Base-by-base conservation (phyloP, 2,113 vertebrate genomes). In the Mungos mungo region DNA sequence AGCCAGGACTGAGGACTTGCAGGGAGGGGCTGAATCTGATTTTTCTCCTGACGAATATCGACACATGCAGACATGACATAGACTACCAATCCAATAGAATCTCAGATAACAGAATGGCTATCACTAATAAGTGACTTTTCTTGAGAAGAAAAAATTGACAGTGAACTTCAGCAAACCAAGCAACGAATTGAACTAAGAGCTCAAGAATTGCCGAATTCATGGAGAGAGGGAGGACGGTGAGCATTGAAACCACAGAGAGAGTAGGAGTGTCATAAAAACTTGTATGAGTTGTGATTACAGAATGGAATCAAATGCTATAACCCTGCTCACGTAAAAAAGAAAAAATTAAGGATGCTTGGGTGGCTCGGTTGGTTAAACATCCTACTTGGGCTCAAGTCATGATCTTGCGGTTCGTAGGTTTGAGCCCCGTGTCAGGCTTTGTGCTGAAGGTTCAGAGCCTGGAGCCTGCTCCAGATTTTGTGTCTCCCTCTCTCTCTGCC, bases 231-330 rank as follows among this genome's bases (percentile, higher is more conserved):
- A 25, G 12, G 33, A 16, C 14, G 50, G 13, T 35, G 27, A 54
- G 33, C 0, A 0, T 0, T 13, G 21, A 60, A 1, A 65, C 23
- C 9, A 18, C 0, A 33, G 66, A 54, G 29, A 57, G 2, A 4
- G 2, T 31, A 41, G 38, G 25, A 7, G 29, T 25, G 41, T 16
- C n/a, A 3, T 19, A 31, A 89, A 63, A 45, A 25, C 2, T 41
- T 10, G 16, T 12, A 85, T 13, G 5, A 13, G 38, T 45, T 16
- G 21, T 38, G 31, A 35, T 1, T n/a, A 35, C 3, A 15, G 38
- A 89, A 57, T 25, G 47, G 13, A 25, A 84, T 9, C 6, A 23
- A 65, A 25, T 60, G n/a, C 16, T 80, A 21, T 16, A 25, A 23
- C 21, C 2, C 11, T 57, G 27, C 18, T 76, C 41, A 45, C 25